Evolutionary conservation across 2,113 vertebrate genomes (phyloP).

Genomic region (Dasyurus viverrinus): DNA sequence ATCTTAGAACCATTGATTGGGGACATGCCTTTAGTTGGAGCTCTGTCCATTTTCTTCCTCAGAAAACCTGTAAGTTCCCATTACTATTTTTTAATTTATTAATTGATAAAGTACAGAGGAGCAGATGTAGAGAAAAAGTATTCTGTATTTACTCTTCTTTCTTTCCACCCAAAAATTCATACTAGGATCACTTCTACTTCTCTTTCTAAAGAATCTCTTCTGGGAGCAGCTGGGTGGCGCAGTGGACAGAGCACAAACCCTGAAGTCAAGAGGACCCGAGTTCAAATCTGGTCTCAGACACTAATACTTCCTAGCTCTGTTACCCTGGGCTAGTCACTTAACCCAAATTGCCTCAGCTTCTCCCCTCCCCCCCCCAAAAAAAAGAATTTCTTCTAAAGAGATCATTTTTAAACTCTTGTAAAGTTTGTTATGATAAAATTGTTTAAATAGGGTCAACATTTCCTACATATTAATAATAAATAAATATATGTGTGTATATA

Average conservation of each 20-base stretch:
- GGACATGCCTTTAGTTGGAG: slow-evolving; percentile 96
- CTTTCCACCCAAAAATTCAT: too few relatives aligned
- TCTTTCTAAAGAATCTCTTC: neutral
- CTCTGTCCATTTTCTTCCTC: slow-evolving; percentile 95
- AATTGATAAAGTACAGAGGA: neutral
- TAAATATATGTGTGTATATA: too few relatives aligned
- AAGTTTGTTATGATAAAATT: neutral
- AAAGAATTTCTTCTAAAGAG: neutral
- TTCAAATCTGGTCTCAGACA: too few relatives aligned
- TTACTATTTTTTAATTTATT: neutral
- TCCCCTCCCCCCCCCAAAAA: too few relatives aligned
- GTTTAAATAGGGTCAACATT: neutral
- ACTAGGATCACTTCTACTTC: neutral
- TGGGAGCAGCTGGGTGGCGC: too few relatives aligned
- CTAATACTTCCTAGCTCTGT: too few relatives aligned
- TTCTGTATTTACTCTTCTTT: neutral
- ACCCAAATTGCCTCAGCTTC: too few relatives aligned
- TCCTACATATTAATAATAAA: neutral
- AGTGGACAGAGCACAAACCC: too few relatives aligned
- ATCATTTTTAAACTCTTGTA: neutral
- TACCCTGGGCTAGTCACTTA: too few relatives aligned
- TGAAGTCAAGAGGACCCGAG: too few relatives aligned
- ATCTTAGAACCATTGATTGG: slow-evolving; percentile 97
- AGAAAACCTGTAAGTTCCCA: slow-evolving; percentile 88
- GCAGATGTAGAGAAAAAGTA: neutral